Conservation (phyloP, 2,888 invertebrate species). For the Epicampocera succincta region DNA sequence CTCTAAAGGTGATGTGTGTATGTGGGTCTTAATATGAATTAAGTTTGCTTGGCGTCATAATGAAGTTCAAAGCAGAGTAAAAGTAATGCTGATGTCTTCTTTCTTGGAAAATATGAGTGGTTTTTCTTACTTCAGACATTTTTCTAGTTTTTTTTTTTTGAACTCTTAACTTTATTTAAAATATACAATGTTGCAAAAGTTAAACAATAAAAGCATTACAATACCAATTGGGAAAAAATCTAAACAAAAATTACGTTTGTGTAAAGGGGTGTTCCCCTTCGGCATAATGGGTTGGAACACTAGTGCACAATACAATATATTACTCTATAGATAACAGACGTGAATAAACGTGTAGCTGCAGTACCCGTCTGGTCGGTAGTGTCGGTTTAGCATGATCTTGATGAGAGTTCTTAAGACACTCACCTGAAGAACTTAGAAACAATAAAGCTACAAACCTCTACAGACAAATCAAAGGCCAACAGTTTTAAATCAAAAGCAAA, state of each 20-base stretch:
- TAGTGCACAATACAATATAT: constrained; percentile 15
- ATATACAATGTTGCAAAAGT: constrained; percentile 60
- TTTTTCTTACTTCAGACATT: constrained; percentile 5
- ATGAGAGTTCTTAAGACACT: not conserved
- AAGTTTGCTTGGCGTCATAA: constrained; percentile 16
- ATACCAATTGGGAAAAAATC: constrained; percentile 33
- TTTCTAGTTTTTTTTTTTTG: constrained; percentile 18
- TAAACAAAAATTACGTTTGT: constrained; percentile 24
- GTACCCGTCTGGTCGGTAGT: not conserved
- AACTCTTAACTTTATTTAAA: constrained; percentile 29
- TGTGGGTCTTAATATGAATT: constrained; percentile 6
- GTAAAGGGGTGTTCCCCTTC: constrained; percentile 62
- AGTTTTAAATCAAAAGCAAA: too few species aligned
- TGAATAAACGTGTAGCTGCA: not conserved
- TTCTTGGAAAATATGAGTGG: constrained; percentile 45
- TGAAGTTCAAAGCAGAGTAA: constrained; percentile 15
- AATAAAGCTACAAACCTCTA: too few species aligned
- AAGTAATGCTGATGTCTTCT: constrained; percentile 45
- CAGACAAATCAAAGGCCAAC: too few species aligned
- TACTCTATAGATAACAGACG: constrained; percentile 12
- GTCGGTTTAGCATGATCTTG: not conserved
- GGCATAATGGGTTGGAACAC: constrained; percentile 53
- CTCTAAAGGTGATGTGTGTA: constrained; percentile 1
- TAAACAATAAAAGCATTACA: constrained; percentile 45
- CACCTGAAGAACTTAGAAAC: too few species aligned